Conservation (phyloP, 2,113 vertebrate genomes). For the Nothoprocta pentlandii region DNA sequence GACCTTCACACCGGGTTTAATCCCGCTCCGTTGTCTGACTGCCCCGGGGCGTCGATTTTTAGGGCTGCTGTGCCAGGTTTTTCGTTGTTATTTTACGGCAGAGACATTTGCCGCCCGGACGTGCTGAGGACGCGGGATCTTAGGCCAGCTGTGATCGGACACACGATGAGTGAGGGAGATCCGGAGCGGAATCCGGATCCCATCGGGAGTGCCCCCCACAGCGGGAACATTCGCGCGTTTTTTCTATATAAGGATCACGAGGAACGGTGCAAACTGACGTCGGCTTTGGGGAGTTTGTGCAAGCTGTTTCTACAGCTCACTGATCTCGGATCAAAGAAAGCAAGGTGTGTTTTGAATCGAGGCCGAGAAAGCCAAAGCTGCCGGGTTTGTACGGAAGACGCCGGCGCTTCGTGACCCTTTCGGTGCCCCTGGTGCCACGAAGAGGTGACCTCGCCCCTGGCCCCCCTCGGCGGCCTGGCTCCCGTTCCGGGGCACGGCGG, state of each 20-base stretch:
- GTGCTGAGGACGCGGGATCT: not conserved
- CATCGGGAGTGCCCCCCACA: not conserved
- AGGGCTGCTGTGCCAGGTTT: not conserved
- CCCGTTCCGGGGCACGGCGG: too few species aligned
- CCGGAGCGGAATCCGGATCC: not conserved
- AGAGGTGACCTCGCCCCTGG: not conserved
- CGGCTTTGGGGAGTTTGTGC: constrained; percentile 46
- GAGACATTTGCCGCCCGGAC: not conserved
- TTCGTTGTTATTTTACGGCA: not conserved
- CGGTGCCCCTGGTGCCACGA: not conserved
- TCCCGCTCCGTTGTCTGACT: not conserved
- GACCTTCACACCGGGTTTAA: not conserved
- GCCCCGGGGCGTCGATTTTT: not conserved
- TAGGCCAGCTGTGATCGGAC: not conserved
- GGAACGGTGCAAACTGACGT: constrained; percentile 24
- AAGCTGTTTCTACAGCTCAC: constrained; percentile 58
- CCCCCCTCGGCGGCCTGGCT: not conserved
- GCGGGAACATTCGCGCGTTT: not conserved
- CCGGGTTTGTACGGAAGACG: constrained; percentile 11
- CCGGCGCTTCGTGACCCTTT: constrained; percentile 41
- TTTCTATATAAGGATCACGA: constrained; percentile 24
- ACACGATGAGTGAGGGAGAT: not conserved
- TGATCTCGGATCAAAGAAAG: constrained; percentile 63
- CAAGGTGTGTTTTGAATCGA: constrained; percentile 66
- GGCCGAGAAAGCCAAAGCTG: constrained; percentile 68